phyloP scores from a whole-genome alignment of 2,888 invertebrate genomes.

The Caenorhabditis virilis region DNA sequence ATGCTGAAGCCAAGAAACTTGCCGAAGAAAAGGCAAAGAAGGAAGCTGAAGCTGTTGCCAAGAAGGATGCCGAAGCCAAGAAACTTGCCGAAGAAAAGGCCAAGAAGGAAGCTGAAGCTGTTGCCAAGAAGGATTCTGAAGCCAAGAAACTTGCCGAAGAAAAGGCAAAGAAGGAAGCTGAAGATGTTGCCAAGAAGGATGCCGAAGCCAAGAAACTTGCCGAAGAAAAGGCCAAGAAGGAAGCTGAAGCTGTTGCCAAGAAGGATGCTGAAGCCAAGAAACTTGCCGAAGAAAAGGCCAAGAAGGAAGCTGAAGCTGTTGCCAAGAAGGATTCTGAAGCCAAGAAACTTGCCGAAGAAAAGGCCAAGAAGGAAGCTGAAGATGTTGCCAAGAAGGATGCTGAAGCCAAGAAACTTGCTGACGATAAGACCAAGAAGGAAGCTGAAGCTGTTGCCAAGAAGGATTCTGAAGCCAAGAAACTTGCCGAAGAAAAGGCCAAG shows the following conservation, averaged over 20 bases:
- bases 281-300: not conserved
- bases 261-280: constrained; percentile 2
- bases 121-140: not conserved
- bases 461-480: not conserved
- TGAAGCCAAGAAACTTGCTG: not conserved
- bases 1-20: not conserved
- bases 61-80: not conserved
- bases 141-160: not conserved
- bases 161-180: constrained; percentile 1
- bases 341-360: not conserved
- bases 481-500: constrained; percentile 1
- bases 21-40: not conserved
- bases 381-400: not conserved
- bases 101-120: constrained; percentile 1
- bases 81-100: not conserved
- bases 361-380: constrained; percentile 3
- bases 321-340: not conserved
- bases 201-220: not conserved
- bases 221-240: not conserved
- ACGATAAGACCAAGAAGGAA: not conserved
- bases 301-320: constrained; percentile 4
- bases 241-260: not conserved
- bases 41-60: not conserved
- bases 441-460: not conserved
- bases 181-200: not conserved